Evolutionary conservation across 1,140 invertebrate species (phyloP), one percentile per base, ranked within the genome.

Genomic region (Neuroterus valhalla): DNA sequence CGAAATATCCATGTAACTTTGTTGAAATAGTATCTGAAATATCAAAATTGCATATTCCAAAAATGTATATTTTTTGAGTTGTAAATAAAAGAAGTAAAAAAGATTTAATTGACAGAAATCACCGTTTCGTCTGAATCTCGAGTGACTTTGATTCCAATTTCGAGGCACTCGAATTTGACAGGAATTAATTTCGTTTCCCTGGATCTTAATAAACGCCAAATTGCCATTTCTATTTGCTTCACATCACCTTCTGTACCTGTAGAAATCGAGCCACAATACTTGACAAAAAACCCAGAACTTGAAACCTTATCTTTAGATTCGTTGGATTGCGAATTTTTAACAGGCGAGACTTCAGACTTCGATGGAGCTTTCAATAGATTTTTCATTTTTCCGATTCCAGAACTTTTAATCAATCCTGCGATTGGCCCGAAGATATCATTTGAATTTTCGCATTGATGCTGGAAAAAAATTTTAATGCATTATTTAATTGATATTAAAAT

Each of bases 1-100:
- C 2, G 93, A 93, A 62, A 94, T 93, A 85, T 93, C 92, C 89
- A 93, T 93, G 77, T 92, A 94, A 42, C 89, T 91, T 84, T 93
- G 92, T 73, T 91, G 89, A 71, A 92, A 85, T 31, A 93, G 78
- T 14, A 86, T 70, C 90, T 91, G 72, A 73, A 88, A 80, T 68
- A 70, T 17, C 50, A 71, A 67, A 71, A n/a, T 66, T 23, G 21
- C 15, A 38, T 1, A 38, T 2, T 15, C 19, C 4, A 15, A 12
- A 50, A 50, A 5, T 50, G 46, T n/a, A 17, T n/a, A 12, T 42
- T 38, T 38, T 38, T 38, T 38, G 1, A 38, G 10, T 10, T 8
- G 10, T 8, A 38, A 38, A 17, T 44, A 26, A 38, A 23, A 70
- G 31, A 62, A 10, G 6, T n/a, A 31, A 70, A 46, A 70, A 52